phyloP scores from a whole-genome alignment of 2,797 vertebrate species.

The Bradypus variegatus region DNA sequence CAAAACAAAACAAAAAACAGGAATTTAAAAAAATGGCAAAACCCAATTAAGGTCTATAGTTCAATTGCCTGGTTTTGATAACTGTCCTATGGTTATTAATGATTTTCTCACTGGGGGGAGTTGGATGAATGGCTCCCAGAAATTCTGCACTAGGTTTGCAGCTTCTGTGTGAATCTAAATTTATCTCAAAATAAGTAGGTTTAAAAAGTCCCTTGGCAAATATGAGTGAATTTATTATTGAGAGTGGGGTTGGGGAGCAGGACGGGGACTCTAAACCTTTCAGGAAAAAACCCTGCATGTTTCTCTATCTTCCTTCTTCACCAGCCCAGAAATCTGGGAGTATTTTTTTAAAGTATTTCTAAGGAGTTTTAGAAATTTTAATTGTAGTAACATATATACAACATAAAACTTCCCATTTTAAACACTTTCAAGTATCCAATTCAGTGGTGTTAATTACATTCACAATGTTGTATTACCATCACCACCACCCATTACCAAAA shows the following conservation, averaged over 20 bases:
- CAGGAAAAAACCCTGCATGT: too few species aligned
- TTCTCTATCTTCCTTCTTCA: background rate
- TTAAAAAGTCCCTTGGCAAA: background rate
- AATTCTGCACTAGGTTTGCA: background rate
- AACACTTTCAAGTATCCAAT: too few species aligned
- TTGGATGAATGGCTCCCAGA: background rate
- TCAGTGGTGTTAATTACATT: too few species aligned
- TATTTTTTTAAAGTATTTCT: too few species aligned
- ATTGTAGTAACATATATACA: too few species aligned
- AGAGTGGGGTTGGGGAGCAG: background rate
- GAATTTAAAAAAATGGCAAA: background rate
- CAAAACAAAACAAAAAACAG: background rate
- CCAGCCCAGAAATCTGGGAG: background rate
- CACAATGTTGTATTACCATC: too few species aligned
- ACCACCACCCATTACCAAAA: too few species aligned
- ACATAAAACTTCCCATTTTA: too few species aligned
- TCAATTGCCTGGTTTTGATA: background rate
- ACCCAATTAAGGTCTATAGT: background rate
- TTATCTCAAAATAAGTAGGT: background rate
- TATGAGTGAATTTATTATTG: background rate
- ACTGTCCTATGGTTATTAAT: background rate
- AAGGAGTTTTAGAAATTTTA: too few species aligned
- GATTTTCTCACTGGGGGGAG: background rate
- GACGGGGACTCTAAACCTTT: background rate
- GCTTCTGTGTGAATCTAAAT: background rate